These are phyloP conservation scores for Gallinago nigripennis DNA, from an alignment of 2,797 vertebrate species.

Conservation along the genomic window DNA sequence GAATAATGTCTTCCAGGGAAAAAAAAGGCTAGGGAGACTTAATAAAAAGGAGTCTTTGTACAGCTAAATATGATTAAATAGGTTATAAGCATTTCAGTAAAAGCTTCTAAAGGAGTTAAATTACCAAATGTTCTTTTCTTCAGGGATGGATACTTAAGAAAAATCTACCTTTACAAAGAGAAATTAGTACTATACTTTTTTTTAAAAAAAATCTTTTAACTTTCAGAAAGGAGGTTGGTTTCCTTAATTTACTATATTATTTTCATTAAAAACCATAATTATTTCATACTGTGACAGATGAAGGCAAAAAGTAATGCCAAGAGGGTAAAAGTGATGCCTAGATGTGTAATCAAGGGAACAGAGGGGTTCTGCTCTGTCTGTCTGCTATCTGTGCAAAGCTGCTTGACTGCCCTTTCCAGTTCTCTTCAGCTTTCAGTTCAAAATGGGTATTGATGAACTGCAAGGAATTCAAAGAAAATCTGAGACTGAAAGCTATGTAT, in stretches of 20 bases:
- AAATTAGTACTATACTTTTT: background rate
- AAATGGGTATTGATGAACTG: background rate
- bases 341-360: background rate
- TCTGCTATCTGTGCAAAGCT: background rate
- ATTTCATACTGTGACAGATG: background rate
- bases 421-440: background rate
- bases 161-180: background rate
- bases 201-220: background rate
- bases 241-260: background rate
- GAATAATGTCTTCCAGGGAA: background rate
- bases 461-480: background rate
- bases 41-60: background rate
- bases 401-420: background rate
- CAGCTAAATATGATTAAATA: background rate
- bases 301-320: background rate
- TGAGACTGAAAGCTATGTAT: background rate
- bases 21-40: background rate
- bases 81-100: background rate
- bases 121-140: background rate
- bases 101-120: constrained; percentile 11
- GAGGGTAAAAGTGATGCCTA: background rate
- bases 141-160: background rate
- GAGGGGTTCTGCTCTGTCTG: background rate
- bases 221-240: background rate
- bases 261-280: background rate